These are phyloP conservation scores for Psittacula cyanocephala DNA, from an alignment of 2,113 vertebrate genomes.

Conservation along the genomic window DNA sequence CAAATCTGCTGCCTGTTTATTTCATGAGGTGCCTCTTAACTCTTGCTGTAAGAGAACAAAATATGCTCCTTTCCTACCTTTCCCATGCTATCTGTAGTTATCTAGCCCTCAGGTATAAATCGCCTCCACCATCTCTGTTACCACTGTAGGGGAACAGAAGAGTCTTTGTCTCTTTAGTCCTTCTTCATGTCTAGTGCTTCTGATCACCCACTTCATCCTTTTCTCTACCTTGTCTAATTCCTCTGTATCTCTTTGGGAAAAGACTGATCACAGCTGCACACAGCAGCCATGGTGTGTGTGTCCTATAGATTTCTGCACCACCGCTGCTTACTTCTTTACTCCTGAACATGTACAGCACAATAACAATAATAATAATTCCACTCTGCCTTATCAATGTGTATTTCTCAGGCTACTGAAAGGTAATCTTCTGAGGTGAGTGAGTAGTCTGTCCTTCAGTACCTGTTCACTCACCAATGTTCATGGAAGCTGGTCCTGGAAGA, in stretches of 20 bases:
- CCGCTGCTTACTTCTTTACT: background rate
- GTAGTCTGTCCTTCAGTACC: background rate
- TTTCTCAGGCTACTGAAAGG: background rate
- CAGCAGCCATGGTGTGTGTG: background rate
- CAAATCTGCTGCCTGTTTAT: background rate
- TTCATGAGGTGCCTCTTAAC: background rate
- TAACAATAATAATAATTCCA: background rate
- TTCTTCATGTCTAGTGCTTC: background rate
- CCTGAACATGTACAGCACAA: background rate
- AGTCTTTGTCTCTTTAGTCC: background rate
- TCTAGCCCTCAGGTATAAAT: background rate
- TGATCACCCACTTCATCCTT: background rate
- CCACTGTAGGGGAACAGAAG: background rate
- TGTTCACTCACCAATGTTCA: background rate
- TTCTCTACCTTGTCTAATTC: background rate
- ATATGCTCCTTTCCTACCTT: background rate
- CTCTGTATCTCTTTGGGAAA: background rate
- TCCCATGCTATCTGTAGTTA: background rate
- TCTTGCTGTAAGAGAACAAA: background rate
- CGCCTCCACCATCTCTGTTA: background rate
- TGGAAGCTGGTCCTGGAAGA: background rate
- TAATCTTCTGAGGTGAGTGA: background rate
- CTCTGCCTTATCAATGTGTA: background rate
- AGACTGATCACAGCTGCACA: background rate
- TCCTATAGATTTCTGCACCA: background rate